A percentile compares a stretch with the other conserved stretches of the same genome.
Conservation (phyloP, 2,797 vertebrate species). For the Catharus ustulatus region DNA sequence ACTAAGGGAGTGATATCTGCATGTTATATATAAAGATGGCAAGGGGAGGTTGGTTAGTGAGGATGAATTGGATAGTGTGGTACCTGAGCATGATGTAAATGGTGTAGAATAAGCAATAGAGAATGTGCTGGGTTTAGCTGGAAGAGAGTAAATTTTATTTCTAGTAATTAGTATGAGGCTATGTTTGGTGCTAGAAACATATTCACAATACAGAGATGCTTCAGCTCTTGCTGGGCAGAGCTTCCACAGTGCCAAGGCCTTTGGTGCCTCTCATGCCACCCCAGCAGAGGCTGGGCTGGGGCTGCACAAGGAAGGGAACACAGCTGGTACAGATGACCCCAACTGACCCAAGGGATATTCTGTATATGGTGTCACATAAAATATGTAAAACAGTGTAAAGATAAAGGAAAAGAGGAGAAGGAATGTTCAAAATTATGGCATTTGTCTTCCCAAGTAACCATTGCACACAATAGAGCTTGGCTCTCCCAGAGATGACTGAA, state of each 20-base stretch:
- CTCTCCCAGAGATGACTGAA: not conserved
- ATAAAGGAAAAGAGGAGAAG: not conserved
- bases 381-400: not conserved
- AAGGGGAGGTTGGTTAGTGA: not conserved
- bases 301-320: not conserved
- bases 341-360: not conserved
- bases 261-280: not conserved
- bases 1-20: not conserved
- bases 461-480: not conserved
- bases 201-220: not conserved
- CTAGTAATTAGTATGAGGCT: not conserved
- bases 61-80: not conserved
- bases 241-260: not conserved
- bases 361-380: not conserved
- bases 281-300: not conserved
- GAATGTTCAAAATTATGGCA: not conserved
- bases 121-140: not conserved
- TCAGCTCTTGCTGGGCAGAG: not conserved
- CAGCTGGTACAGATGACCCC: too few relatives aligned
- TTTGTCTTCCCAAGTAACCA: not conserved
- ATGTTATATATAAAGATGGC: not conserved
- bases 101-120: not conserved
- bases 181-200: not conserved
- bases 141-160: not conserved
- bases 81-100: not conserved